Percentiles rank a stretch among this genome's conserved stretches.
These are phyloP conservation scores for Platerodrilus igneus DNA, from an alignment of 2,888 invertebrate genomes.

Conservation along the genomic window DNA sequence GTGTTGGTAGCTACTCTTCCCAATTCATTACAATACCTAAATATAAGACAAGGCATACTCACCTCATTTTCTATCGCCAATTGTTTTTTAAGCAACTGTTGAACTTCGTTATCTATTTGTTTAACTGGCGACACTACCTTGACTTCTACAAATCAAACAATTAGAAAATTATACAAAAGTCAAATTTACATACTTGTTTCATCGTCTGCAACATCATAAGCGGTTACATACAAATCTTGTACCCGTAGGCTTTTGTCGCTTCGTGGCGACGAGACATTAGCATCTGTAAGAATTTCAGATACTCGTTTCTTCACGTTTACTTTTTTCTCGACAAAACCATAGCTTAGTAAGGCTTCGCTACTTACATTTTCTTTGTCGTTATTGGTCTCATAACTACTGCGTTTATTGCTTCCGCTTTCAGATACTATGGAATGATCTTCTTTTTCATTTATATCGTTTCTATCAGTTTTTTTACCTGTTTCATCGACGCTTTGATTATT, in stretches of 20 bases:
- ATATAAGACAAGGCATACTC: slow-evolving; percentile 24
- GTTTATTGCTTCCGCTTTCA: no score
- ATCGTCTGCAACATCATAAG: slow-evolving; percentile 45
- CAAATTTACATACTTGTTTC: no score
- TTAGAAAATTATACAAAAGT: slow-evolving; percentile 3
- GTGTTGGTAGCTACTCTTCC: no score
- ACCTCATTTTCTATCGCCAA: slow-evolving; percentile 62
- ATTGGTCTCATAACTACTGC: no score
- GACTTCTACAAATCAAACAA: background rate
- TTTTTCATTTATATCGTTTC: no score
- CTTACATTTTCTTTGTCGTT: no score
- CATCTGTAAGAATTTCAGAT: slow-evolving; percentile 43
- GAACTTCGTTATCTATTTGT: slow-evolving; percentile 57
- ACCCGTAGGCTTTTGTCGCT: slow-evolving; percentile 42
- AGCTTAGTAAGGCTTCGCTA: slow-evolving; percentile 22
- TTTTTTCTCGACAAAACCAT: slow-evolving; percentile 19
- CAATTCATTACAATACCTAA: no score
- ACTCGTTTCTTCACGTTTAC: slow-evolving; percentile 39
- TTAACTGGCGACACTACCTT: background rate
- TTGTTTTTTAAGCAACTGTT: slow-evolving; percentile 58
- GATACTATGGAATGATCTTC: no score
- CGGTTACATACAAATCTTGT: slow-evolving; percentile 44
- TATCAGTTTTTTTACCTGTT: no score
- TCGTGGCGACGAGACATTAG: slow-evolving; percentile 29
- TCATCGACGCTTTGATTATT: no score